Base-by-base conservation (phyloP, 2,888 invertebrate genomes). In the Conomelus anceps region DNA sequence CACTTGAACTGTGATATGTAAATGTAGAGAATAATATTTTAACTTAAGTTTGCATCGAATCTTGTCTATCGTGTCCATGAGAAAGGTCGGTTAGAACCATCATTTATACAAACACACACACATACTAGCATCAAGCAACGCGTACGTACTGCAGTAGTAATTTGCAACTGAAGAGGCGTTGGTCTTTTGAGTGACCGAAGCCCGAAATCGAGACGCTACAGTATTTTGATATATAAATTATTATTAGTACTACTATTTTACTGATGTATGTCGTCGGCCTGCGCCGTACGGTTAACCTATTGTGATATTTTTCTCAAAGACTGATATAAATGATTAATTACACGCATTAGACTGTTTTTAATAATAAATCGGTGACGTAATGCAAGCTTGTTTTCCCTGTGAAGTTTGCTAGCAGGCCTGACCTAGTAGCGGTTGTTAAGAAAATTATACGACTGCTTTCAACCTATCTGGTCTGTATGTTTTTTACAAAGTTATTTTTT, bases 1-100 rank as follows among this genome's bases (percentile, higher is more conserved):
- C 91, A 92, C 92, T 92, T 93, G 93, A 93, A 93, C 94, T 94
- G 94, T 94, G 94, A 94, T 94, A 94, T 93, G 93, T 93, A 93
- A 93, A 91, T 93, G 93, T 93, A 92, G 93, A 91, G 91, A 91
- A 91, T 91, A 90, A 63, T 63, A 88, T 90, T 90, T 91, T 91
- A 91, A 90, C 89, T 90, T 92, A 92, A 92, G 92, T 92, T 91
- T 92, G 91, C 91, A 91, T 63, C 63, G 63, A 63, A 63, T 63
- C 63, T 63, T 63, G 63, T 63, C 63, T 63, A 63, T 63, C 63
- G 63, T 91, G 90, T 91, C 91, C 90, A 91, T 91, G 92, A 91
- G 91, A 90, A 91, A 91, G 91, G 91, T 91, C 89, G 91, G 90
- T 90, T 92, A 93, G 92, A 93, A 90, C 90, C 93, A 93, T 92